Percentiles rank a stretch among this genome's conserved stretches.
Conservation (phyloP, 1,140 invertebrate genomes). For the Zelostemma sp. region DNA sequence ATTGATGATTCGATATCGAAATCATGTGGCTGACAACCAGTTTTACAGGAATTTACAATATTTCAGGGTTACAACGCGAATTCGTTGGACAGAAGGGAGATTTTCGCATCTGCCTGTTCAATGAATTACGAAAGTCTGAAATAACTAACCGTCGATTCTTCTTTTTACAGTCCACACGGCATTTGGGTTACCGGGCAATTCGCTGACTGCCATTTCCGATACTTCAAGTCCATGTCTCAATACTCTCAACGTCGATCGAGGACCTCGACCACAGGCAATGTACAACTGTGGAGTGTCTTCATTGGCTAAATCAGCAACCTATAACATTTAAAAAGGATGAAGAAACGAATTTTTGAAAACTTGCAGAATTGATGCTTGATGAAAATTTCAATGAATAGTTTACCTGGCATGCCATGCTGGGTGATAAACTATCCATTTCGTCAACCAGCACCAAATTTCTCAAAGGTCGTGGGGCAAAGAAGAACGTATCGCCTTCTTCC, state of each 20-base stretch:
- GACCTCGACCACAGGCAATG: slow-evolving; percentile 94
- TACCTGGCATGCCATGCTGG: slow-evolving; percentile 90
- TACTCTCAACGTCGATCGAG: slow-evolving; percentile 92
- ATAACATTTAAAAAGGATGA: not conserved
- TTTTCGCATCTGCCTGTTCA: too few species aligned
- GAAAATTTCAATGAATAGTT: not conserved
- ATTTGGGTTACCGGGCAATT: slow-evolving; percentile 98
- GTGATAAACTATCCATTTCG: slow-evolving; percentile 97
- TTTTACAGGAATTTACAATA: not conserved
- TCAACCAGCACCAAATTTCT: slow-evolving; percentile 98
- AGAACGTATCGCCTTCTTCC: slow-evolving; percentile 99
- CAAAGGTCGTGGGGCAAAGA: slow-evolving; percentile 94
- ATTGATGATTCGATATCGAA: slow-evolving; percentile 31
- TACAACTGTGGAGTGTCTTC: slow-evolving; percentile 99
- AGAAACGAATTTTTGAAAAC: slow-evolving; percentile 5
- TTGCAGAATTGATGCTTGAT: not conserved
- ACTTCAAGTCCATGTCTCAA: slow-evolving; percentile 97
- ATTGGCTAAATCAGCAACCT: slow-evolving; percentile 88
- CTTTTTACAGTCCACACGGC: slow-evolving; percentile 99
- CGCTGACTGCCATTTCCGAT: slow-evolving; percentile 99
- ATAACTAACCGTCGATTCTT: slow-evolving; percentile 91
- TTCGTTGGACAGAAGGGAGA: not conserved
- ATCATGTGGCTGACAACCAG: not conserved
- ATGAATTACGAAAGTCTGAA: not conserved
- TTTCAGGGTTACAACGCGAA: too few species aligned